Evolutionary conservation across 1,140 invertebrate genomes (phyloP).

Genomic region (Ephestia elutella): DNA sequence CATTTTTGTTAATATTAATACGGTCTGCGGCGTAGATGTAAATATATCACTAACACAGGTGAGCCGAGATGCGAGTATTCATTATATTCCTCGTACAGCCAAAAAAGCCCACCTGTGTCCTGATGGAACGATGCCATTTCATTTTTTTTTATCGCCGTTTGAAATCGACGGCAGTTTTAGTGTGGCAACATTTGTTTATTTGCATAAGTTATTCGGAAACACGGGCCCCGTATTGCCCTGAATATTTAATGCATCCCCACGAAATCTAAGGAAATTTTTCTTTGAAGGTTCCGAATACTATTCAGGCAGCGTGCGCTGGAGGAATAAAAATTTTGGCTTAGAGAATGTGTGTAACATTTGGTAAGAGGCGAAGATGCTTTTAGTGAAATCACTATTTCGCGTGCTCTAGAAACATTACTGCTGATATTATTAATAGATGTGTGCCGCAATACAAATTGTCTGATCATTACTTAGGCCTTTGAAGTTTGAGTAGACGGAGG

Average conservation of each 20-base stretch:
- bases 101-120: slow-evolving; percentile 30
- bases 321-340: slow-evolving; percentile 36
- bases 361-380: slow-evolving; percentile 30
- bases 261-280: slow-evolving; percentile 38
- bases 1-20: not conserved
- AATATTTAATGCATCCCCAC: slow-evolving; percentile 40
- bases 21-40: not conserved
- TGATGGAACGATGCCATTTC: slow-evolving; percentile 18
- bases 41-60: slow-evolving; percentile 8
- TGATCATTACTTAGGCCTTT: slow-evolving; percentile 28
- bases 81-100: slow-evolving; percentile 27
- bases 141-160: slow-evolving; percentile 14
- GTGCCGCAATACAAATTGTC: slow-evolving; percentile 29
- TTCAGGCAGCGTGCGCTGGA: slow-evolving; percentile 25
- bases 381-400: slow-evolving; percentile 48
- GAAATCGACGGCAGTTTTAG: slow-evolving; percentile 26
- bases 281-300: slow-evolving; percentile 36
- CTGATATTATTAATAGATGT: slow-evolving; percentile 32
- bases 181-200: slow-evolving; percentile 44
- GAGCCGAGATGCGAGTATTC: slow-evolving; percentile 13
- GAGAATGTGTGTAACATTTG: slow-evolving; percentile 29
- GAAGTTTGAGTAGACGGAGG: slow-evolving; percentile 12
- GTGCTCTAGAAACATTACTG: slow-evolving; percentile 35
- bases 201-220: slow-evolving; percentile 50
- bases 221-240: slow-evolving; percentile 30